Conservation (phyloP, 2,797 vertebrate genomes). For the Otolemur crassicaudatus region DNA sequence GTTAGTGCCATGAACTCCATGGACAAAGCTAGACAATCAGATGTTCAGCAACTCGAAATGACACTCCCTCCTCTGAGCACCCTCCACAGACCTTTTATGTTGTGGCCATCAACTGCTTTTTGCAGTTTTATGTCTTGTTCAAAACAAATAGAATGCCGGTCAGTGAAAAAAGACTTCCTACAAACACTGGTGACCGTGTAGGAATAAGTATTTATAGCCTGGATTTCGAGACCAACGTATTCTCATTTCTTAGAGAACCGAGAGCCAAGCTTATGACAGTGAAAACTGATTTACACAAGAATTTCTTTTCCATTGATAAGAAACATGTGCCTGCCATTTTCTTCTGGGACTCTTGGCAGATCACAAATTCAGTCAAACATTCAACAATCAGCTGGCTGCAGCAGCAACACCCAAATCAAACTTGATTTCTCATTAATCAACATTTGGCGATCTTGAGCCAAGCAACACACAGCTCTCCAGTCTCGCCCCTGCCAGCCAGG, state of each 20-base stretch:
- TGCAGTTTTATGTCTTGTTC: constrained; percentile 58
- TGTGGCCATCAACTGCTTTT: background rate
- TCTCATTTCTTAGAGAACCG: constrained; percentile 59
- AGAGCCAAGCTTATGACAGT: constrained; percentile 15
- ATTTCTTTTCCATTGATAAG: constrained; percentile 72
- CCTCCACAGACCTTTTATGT: background rate
- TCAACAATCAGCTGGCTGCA: constrained; percentile 25
- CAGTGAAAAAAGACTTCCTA: constrained; percentile 49
- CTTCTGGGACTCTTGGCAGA: constrained; percentile 59
- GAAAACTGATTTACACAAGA: constrained; percentile 63
- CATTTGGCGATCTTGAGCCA: constrained; percentile 39
- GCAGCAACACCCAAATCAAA: constrained; percentile 47
- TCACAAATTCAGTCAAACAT: constrained; percentile 56
- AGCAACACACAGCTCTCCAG: background rate
- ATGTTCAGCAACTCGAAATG: background rate
- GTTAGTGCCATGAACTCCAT: background rate
- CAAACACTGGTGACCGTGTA: constrained; percentile 24
- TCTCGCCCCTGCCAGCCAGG: background rate
- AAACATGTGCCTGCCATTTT: constrained; percentile 65
- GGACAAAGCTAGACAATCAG: background rate
- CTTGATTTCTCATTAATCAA: constrained; percentile 54
- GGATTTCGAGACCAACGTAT: constrained; percentile 26
- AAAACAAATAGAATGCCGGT: constrained; percentile 60
- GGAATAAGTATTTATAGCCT: constrained; percentile 62
- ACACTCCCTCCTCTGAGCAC: background rate